phyloP scores from a whole-genome alignment of 2,113 vertebrate species.

The Garra rufa region DNA sequence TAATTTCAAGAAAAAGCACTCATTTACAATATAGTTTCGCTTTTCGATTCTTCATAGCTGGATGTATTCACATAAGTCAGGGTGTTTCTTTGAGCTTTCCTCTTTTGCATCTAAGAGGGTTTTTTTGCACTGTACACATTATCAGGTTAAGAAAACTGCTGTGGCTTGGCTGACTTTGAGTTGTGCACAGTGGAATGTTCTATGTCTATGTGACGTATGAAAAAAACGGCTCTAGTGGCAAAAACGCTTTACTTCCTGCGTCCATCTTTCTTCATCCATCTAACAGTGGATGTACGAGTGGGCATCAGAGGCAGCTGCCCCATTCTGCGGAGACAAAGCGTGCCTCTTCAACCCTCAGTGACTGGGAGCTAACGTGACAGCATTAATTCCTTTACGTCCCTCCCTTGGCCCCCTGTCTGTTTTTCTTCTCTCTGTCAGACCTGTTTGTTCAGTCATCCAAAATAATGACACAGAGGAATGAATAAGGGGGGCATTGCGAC shows the following conservation, averaged over 20 bases:
- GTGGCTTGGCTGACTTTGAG: constrained; percentile 60
- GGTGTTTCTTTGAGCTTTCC: not conserved
- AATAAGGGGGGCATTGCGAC: constrained; percentile 26
- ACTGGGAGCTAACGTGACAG: constrained; percentile 59
- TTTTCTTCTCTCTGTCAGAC: constrained; percentile 43
- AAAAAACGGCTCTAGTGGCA: not conserved
- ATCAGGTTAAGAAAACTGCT: constrained; percentile 48
- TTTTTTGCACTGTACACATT: constrained; percentile 14
- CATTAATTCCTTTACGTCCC: constrained; percentile 26
- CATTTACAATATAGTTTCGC: constrained; percentile 61
- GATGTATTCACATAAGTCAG: constrained; percentile 36
- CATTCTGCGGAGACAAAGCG: constrained; percentile 64
- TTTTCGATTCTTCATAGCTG: constrained; percentile 41
- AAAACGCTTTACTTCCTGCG: not conserved
- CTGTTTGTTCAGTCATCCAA: constrained; percentile 72
- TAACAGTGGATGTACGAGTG: constrained; percentile 47
- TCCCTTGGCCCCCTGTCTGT: constrained; percentile 35
- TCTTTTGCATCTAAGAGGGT: not conserved
- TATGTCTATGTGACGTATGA: not conserved
- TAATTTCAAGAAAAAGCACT: constrained; percentile 56
- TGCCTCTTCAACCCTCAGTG: constrained; percentile 5
- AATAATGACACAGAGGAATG: constrained; percentile 57
- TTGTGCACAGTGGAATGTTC: constrained; percentile 78
- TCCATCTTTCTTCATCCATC: not conserved
- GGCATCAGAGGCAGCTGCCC: constrained; percentile 68